These are phyloP conservation scores for Drosophila kohkoa DNA, from an alignment of 1,140 invertebrate species.

Conservation along the genomic window DNA sequence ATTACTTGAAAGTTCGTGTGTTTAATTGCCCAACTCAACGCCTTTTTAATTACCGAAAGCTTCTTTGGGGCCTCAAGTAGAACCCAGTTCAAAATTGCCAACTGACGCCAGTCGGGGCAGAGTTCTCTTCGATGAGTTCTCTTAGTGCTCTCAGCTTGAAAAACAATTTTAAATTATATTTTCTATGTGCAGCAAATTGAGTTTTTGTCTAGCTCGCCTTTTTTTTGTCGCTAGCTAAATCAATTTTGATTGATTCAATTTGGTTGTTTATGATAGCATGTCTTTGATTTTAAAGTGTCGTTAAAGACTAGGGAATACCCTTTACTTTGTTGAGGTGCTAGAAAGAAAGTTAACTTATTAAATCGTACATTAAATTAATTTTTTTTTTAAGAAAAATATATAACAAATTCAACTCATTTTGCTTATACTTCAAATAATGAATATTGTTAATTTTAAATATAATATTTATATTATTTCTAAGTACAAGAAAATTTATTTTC, in stretches of 20 bases:
- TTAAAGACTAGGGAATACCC: background rate
- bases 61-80: conserved; percentile 2
- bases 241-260: conserved; percentile 68
- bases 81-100: conserved; percentile 27
- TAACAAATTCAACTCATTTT: too few species aligned
- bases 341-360: too few species aligned
- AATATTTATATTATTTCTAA: too few species aligned
- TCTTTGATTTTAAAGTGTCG: background rate
- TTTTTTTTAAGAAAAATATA: too few species aligned
- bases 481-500: too few species aligned
- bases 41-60: conserved; percentile 72
- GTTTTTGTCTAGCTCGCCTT: conserved; percentile 37
- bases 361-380: too few species aligned
- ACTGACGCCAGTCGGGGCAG: conserved; percentile 34
- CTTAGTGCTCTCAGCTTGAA: background rate
- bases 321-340: background rate
- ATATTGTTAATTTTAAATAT: too few species aligned
- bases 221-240: conserved; percentile 31
- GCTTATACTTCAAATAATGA: too few species aligned
- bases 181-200: conserved; percentile 34
- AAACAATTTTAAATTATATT: conserved; percentile 27
- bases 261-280: conserved; percentile 53
- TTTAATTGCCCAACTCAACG: conserved; percentile 79
- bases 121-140: background rate
- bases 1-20: conserved; percentile 73